phyloP scores from a whole-genome alignment of 2,113 vertebrate species.

The Climacteris rufus region DNA sequence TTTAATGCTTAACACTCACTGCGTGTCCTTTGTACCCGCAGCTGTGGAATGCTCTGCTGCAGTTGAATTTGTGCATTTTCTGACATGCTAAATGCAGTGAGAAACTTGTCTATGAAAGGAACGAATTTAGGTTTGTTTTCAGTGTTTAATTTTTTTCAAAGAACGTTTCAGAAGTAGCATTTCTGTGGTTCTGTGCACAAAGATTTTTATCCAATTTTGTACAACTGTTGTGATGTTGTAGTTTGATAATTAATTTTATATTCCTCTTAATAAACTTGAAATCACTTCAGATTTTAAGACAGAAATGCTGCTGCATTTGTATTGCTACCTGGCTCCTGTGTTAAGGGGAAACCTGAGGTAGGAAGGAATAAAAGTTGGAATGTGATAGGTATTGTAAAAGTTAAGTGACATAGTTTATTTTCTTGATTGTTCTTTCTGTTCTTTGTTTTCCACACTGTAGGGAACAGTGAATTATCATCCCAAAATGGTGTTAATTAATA shows the following conservation, averaged over 20 bases:
- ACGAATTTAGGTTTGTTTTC: not conserved
- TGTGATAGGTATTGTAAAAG: not conserved
- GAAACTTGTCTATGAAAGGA: not conserved
- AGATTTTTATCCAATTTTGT: not conserved
- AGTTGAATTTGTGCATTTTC: not conserved
- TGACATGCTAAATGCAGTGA: not conserved
- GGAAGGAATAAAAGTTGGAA: not conserved
- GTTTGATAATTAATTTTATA: not conserved
- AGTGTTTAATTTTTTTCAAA: not conserved
- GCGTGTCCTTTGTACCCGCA: constrained; percentile 19
- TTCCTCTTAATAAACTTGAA: not conserved
- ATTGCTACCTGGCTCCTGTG: not conserved
- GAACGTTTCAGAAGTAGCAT: not conserved
- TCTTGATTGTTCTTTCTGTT: not conserved
- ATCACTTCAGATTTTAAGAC: not conserved
- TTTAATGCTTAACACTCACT: constrained; percentile 49
- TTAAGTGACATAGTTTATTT: not conserved
- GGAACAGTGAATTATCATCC: not conserved
- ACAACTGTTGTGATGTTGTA: not conserved
- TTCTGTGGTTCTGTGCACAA: not conserved
- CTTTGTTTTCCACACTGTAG: not conserved
- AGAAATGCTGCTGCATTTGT: not conserved
- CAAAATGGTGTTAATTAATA: not conserved
- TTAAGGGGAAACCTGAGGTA: not conserved
- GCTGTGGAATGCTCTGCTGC: constrained; percentile 14